Evolutionary conservation across 2,797 vertebrate species (phyloP).

Genomic region (Sebastes itinus): DNA sequence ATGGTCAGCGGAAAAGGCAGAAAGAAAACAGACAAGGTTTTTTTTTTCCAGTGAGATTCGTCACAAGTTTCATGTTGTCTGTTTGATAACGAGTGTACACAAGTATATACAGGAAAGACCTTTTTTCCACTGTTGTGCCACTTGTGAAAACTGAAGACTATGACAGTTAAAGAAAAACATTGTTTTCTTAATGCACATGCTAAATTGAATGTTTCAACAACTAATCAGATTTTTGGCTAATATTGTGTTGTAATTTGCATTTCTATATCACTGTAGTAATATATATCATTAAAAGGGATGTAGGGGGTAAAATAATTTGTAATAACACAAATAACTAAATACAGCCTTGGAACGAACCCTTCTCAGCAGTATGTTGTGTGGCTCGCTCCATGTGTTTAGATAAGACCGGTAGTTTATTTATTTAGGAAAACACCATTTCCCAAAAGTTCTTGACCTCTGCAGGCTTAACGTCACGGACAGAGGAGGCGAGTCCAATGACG

Average conservation of each 20-base stretch:
- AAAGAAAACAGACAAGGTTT: conserved; percentile 44
- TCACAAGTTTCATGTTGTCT: conserved; percentile 16
- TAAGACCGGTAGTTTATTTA: background rate
- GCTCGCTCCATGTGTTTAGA: background rate
- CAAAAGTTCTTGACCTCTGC: background rate
- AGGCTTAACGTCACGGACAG: background rate
- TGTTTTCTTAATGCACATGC: background rate
- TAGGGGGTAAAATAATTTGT: background rate
- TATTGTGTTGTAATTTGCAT: background rate
- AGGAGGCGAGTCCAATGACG: background rate
- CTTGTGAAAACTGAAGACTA: background rate
- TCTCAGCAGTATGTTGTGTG: background rate
- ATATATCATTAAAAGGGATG: background rate
- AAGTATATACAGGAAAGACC: background rate
- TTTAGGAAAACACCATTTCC: background rate
- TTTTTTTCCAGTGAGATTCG: conserved; percentile 36
- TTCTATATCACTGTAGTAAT: background rate
- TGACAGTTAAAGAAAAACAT: background rate
- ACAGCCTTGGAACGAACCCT: background rate
- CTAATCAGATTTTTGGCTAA: background rate
- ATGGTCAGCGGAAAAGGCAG: conserved; percentile 28
- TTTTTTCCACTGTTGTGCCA: background rate
- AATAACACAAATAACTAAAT: background rate
- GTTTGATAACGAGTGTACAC: conserved; percentile 1
- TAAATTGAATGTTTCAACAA: background rate